Percentiles rank a stretch among this genome's conserved stretches.
phyloP scores from a whole-genome alignment of 2,797 vertebrate species.

The Loris lydekkerianus region DNA sequence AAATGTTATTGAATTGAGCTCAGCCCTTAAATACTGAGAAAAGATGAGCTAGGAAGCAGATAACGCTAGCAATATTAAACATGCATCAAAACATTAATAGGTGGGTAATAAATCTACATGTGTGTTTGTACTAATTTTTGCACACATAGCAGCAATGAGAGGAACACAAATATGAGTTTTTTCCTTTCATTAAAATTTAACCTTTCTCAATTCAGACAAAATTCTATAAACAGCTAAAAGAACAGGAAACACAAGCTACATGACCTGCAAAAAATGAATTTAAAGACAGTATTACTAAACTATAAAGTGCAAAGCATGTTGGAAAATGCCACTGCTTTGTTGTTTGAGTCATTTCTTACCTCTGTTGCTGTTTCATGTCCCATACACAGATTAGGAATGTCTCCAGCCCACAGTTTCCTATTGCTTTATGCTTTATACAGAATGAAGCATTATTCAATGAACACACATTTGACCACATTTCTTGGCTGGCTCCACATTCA shows the following conservation, averaged over 20 bases:
- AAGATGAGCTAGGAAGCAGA: not conserved
- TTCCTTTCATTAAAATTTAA: constrained; percentile 12
- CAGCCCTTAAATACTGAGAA: constrained; percentile 14
- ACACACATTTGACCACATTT: constrained; percentile 58
- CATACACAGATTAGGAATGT: constrained; percentile 72
- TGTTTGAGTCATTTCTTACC: constrained; percentile 37
- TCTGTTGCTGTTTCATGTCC: constrained; percentile 56
- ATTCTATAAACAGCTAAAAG: not conserved
- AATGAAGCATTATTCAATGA: constrained; percentile 30
- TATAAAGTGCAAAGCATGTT: constrained; percentile 63
- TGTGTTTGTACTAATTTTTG: not conserved
- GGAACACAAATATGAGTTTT: not conserved
- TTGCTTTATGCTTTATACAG: constrained; percentile 23
- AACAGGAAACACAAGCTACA: constrained; percentile 12
- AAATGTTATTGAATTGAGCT: not conserved
- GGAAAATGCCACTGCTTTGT: constrained; percentile 51
- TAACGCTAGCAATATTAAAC: not conserved
- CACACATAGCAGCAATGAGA: not conserved
- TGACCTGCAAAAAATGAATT: constrained; percentile 61
- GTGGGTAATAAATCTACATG: not conserved
- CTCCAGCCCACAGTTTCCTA: constrained; percentile 61
- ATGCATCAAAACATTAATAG: not conserved
- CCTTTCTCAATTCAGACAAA: not conserved
- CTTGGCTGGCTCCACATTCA: constrained; percentile 71
- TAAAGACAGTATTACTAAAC: not conserved